Evolutionary conservation across 2,888 invertebrate genomes (phyloP), one percentile per base, ranked within the genome.

Genomic region (Sphaerophoria taeniata): DNA sequence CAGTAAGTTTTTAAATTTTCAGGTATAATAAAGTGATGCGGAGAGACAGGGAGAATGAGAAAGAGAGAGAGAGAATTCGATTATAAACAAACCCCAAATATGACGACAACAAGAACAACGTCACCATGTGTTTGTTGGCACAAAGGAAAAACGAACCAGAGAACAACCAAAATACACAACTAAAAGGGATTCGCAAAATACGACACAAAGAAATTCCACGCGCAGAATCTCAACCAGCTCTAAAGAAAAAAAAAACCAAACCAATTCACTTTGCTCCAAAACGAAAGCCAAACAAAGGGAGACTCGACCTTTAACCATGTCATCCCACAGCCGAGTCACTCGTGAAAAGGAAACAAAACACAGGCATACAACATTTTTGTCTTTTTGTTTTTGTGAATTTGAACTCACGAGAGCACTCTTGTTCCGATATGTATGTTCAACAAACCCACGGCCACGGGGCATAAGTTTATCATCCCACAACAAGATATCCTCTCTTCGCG

Each of bases 261-360:
- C 60, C 31, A 47, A 53, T 63, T 71, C 56, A 16, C 16, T 49
- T 58, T 67, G 67, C 67, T 67, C 53, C 53, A 67, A 67, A 67
- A 11, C 53, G 24, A 67, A 53, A 65, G 2, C 72, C 69, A 73
- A 85, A 77, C 80, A 85, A 85, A 85, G 73, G 84, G 80, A 84
- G 84, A 84, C 75, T 84, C 84, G 80, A 80, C 84, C 80, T 84
- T 79, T 72, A 79, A 67, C 83, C 76, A 51, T 63, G 56, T 58
- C 24, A 61, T 67, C 51, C 36, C 70, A n/a, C n/a, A n/a, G n/a
- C n/a, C n/a, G n/a, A 69, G 53, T 33, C 58, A 31, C 16, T 34
- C 31, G 14, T 24, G 39, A 16, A 47, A 70, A 69, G 55, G 34
- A 45, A 45, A 61, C 16, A 39, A 5, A 55, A 33, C 31, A 16